Conservation (phyloP, 2,888 invertebrate genomes). For the Notodromas monacha region DNA sequence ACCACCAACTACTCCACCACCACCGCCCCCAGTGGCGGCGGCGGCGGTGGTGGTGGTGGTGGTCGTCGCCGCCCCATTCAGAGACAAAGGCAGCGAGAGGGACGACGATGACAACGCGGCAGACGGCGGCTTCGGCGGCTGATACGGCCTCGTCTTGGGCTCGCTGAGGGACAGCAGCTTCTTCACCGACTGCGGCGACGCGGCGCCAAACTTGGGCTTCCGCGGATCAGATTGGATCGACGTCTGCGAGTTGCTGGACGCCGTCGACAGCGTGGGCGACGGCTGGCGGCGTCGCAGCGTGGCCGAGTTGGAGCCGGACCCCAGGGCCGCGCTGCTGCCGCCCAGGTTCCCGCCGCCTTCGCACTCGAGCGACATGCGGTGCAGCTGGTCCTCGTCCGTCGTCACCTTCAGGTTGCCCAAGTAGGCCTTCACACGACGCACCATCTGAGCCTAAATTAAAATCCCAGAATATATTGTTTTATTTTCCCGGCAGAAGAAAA, state of each 20-base stretch:
- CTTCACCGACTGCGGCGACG: constrained; percentile 82
- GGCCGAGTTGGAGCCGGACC: neutral
- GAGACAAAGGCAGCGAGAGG: constrained; percentile 12
- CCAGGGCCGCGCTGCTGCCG: constrained; percentile 7
- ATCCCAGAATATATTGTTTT: neutral
- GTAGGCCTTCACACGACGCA: constrained; percentile 78
- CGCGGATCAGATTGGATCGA: constrained; percentile 7
- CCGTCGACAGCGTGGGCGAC: constrained; percentile 67
- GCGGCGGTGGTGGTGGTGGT: neutral
- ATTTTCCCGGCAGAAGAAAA: constrained; percentile 1
- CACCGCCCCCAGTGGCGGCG: neutral
- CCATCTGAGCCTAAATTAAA: constrained; percentile 52
- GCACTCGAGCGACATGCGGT: constrained; percentile 58
- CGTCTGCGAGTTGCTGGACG: constrained; percentile 61
- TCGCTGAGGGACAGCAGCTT: constrained; percentile 57
- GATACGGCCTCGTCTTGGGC: constrained; percentile 47
- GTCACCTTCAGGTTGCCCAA: constrained; percentile 64
- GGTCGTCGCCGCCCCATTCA: constrained; percentile 14
- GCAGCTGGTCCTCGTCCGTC: constrained; percentile 61
- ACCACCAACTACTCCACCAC: too few species aligned
- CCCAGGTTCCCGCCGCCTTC: constrained; percentile 21
- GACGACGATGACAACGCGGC: constrained; percentile 14
- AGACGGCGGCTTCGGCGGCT: constrained; percentile 29
- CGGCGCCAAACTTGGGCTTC: constrained; percentile 26
- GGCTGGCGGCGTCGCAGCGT: constrained; percentile 22